Conservation (phyloP, 2,888 invertebrate species). For the Euproctis similis region DNA sequence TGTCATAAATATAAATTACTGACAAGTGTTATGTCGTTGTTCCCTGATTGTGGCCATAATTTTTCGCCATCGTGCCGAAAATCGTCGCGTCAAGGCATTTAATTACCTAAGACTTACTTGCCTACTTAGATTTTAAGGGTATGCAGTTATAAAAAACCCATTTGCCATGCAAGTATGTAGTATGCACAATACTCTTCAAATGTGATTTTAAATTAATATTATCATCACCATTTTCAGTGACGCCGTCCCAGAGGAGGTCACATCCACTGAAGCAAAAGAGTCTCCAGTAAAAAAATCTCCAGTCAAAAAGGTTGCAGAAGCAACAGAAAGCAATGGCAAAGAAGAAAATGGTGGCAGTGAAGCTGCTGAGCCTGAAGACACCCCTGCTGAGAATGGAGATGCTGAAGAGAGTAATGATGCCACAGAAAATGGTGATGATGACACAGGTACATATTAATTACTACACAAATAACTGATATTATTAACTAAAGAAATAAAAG, state of each 20-base stretch:
- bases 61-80: too few species aligned
- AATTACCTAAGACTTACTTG: too few species aligned
- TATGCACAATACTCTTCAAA: too few species aligned
- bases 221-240: conserved; percentile 59
- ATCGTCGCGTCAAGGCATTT: too few species aligned
- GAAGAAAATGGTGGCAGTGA: conserved; percentile 61
- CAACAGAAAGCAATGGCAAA: conserved; percentile 65
- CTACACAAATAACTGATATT: not conserved
- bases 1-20: too few species aligned
- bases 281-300: conserved; percentile 71
- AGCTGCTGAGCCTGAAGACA: conserved; percentile 49
- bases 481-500: too few species aligned
- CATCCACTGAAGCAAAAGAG: conserved; percentile 65
- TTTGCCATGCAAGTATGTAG: too few species aligned
- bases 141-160: too few species aligned
- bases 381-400: conserved; percentile 58
- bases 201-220: too few species aligned
- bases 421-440: conserved; percentile 64
- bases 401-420: conserved; percentile 68
- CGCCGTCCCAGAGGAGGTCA: conserved; percentile 64
- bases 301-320: conserved; percentile 63
- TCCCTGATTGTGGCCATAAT: too few species aligned
- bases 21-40: too few species aligned
- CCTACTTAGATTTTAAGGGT: too few species aligned
- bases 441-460: conserved; percentile 40